phyloP scores from a whole-genome alignment of 2,797 vertebrate species.

The Hippoglossus hippoglossus region DNA sequence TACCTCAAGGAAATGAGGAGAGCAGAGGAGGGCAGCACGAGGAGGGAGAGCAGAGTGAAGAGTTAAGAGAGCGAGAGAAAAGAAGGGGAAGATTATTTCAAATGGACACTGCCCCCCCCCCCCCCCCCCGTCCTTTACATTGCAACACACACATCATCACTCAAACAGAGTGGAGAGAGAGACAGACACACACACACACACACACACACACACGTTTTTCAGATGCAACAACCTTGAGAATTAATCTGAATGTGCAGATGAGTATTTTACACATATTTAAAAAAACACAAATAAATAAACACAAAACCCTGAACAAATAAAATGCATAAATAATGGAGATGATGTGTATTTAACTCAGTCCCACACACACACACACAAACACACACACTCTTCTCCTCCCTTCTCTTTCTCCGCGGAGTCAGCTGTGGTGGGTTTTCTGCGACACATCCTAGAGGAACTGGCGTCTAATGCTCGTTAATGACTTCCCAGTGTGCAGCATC shows the following conservation, averaged over 20 bases:
- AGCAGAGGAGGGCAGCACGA: slow-evolving; percentile 75
- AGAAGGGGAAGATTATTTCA: slow-evolving; percentile 69
- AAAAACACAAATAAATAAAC: slow-evolving; percentile 12
- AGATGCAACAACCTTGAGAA: background rate
- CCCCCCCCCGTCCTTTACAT: slow-evolving; percentile 30
- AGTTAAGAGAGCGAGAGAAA: slow-evolving; percentile 63
- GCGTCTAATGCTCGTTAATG: slow-evolving; percentile 36
- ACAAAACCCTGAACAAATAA: background rate
- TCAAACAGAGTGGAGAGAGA: background rate
- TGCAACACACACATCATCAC: background rate
- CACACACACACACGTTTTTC: background rate
- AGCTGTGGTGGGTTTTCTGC: slow-evolving; percentile 1
- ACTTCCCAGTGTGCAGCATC: background rate
- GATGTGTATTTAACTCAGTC: slow-evolving; percentile 1
- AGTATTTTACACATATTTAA: background rate
- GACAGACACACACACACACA: too few relatives aligned
- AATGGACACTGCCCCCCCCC: slow-evolving; percentile 31
- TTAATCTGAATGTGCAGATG: background rate
- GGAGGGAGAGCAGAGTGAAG: slow-evolving; percentile 64
- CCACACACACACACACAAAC: background rate
- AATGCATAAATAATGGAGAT: slow-evolving; percentile 2
- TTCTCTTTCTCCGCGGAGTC: too few relatives aligned
- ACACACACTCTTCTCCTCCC: background rate
- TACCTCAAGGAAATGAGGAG: slow-evolving; percentile 86
- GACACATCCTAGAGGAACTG: slow-evolving; percentile 24